These are phyloP conservation scores for Miltochrista miniata DNA, from an alignment of 2,888 invertebrate genomes.

Conservation along the genomic window DNA sequence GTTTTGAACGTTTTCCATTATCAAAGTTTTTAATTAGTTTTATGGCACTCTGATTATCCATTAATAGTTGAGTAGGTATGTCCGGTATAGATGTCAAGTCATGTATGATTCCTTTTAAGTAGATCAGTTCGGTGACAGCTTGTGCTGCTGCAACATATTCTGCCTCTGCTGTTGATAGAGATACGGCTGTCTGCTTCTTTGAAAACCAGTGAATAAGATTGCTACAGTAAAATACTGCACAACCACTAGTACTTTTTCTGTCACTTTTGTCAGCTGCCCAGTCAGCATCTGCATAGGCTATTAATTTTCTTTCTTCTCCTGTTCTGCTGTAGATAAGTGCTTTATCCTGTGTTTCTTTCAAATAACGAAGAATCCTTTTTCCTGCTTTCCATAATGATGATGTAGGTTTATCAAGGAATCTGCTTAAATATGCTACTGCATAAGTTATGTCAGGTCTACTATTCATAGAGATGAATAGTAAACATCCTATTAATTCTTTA, in stretches of 20 bases:
- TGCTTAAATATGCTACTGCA: background rate
- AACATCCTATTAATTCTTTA: background rate
- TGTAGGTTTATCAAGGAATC: background rate
- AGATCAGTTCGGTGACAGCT: background rate
- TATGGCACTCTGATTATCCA: no score
- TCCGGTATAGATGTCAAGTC: no score
- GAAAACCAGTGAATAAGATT: background rate
- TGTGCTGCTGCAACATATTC: background rate
- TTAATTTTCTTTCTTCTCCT: background rate
- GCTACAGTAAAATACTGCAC: background rate
- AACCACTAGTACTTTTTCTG: background rate
- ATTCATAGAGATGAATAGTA: background rate
- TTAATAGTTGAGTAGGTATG: no score
- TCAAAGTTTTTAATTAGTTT: no score
- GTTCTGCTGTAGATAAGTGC: background rate
- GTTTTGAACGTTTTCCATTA: no score
- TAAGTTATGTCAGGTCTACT: background rate
- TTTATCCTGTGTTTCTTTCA: background rate
- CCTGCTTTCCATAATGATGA: background rate
- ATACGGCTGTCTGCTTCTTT: background rate
- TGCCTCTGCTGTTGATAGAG: background rate
- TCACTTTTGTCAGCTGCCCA: background rate
- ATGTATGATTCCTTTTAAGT: no score
- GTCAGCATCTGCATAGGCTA: background rate
- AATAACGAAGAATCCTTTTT: background rate